Base-by-base conservation (phyloP, 2,888 invertebrate species). In the Volucella bombylans region DNA sequence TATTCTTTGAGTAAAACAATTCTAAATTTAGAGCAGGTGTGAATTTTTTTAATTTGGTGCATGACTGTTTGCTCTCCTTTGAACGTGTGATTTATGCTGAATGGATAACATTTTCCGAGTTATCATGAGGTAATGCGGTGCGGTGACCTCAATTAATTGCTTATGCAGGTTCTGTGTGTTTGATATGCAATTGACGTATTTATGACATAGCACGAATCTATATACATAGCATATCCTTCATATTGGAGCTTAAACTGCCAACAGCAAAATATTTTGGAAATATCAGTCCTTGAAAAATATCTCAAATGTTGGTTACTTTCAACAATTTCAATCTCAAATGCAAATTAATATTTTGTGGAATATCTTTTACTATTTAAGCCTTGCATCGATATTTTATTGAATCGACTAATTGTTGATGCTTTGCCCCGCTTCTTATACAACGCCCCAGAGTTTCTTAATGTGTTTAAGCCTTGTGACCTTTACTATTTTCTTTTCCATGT, bases 91-190 rank as follows among this genome's bases (percentile, higher is more conserved):
- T 61, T 74, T 76, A 61, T 76, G 55, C 43, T 52, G 18, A 59
- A 67, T 10, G 67, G 76, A 50, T 59, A 76, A 76, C 43, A 67
- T 59, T 67, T 76, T 67, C 67, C 18, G 38, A 59, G 76, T 76
- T 76, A 76, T 41, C 43, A 59, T 38, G 1, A 43, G 50, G 52
- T 52, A 76, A 61, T 67, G 57, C 67, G 67, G 50, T 67, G 57
- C 59, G 67, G 50, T 67, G 76, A 76, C 76, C 76, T 67, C 67
- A 59, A 67, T 76, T 72, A 14, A 59, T 57, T 74, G 74, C 65
- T 65, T 74, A 74, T 18, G 3, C 12, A 47, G 59, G 39, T 43
- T 65, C n/a, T 43, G 47, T 38, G 31, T 52, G 23, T 38, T 55
- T 55, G 62, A 64, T 55, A 73, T 39, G 64, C 55, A 11, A 8